These are phyloP conservation scores for Aldrovandia affinis DNA, from an alignment of 2,797 vertebrate species.

Conservation along the genomic window DNA sequence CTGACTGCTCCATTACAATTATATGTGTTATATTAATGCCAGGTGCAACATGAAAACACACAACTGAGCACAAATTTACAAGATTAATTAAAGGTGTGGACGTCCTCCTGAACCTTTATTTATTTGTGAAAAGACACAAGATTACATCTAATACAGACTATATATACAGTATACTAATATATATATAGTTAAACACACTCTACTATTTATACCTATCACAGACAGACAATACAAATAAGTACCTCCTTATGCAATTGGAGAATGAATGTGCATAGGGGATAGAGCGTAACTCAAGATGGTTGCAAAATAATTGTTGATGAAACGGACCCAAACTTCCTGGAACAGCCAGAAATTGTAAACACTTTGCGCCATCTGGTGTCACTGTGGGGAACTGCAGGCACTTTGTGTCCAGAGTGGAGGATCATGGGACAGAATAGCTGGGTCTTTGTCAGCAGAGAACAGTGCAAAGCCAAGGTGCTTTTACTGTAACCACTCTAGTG, in stretches of 20 bases:
- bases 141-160: background rate
- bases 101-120: background rate
- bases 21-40: conserved; percentile 32
- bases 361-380: conserved; percentile 51
- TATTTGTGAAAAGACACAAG: background rate
- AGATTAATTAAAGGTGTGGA: background rate
- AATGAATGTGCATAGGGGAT: background rate
- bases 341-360: conserved; percentile 14
- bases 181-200: background rate
- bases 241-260: background rate
- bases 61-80: background rate
- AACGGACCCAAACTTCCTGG: background rate
- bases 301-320: background rate
- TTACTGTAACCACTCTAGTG: conserved; percentile 3
- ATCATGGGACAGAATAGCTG: background rate
- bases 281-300: background rate
- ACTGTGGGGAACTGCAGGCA: background rate
- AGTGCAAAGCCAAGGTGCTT: background rate
- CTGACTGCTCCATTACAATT: conserved; percentile 11
- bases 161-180: background rate
- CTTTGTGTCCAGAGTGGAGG: background rate
- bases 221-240: background rate
- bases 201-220: background rate
- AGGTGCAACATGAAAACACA: background rate
- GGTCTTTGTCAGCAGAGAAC: background rate